A percentile compares a stretch with the other conserved stretches of the same genome.
Conservation (phyloP, 2,113 vertebrate genomes). For the Pontoporia blainvillei region DNA sequence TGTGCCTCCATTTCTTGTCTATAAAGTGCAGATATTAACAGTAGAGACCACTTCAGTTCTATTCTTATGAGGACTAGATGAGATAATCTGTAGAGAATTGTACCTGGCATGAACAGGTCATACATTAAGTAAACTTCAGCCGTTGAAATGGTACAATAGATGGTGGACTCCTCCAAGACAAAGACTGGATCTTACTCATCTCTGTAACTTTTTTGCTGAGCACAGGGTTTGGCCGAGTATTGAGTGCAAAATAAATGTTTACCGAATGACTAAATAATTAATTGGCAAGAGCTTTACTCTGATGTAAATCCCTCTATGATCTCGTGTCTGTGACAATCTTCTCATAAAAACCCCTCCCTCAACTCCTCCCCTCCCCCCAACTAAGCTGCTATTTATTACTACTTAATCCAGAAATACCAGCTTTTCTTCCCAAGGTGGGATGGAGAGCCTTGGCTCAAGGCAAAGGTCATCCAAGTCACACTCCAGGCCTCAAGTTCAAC, state of each 20-base stretch:
- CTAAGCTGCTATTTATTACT: neutral
- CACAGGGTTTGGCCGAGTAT: neutral
- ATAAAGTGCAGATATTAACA: neutral
- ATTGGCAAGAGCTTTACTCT: neutral
- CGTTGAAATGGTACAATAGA: neutral
- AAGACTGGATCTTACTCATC: neutral
- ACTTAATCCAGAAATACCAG: neutral
- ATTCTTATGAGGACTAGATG: neutral
- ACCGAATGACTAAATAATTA: neutral
- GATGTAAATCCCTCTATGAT: neutral
- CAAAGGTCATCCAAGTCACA: neutral
- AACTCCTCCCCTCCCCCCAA: neutral
- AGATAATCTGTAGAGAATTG: neutral
- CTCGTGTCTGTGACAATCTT: neutral
- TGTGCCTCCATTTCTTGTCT: neutral
- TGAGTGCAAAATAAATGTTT: slow-evolving; percentile 6
- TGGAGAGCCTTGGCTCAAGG: neutral
- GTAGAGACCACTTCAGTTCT: neutral
- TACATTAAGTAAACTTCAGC: neutral
- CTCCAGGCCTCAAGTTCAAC: neutral
- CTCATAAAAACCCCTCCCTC: neutral
- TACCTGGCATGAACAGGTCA: neutral
- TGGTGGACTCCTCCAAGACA: neutral
- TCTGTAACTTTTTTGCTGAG: neutral
- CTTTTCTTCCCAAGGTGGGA: neutral